These are phyloP conservation scores for Mesocricetus auratus DNA, from an alignment of 2,113 vertebrate species.

Conservation along the genomic window DNA sequence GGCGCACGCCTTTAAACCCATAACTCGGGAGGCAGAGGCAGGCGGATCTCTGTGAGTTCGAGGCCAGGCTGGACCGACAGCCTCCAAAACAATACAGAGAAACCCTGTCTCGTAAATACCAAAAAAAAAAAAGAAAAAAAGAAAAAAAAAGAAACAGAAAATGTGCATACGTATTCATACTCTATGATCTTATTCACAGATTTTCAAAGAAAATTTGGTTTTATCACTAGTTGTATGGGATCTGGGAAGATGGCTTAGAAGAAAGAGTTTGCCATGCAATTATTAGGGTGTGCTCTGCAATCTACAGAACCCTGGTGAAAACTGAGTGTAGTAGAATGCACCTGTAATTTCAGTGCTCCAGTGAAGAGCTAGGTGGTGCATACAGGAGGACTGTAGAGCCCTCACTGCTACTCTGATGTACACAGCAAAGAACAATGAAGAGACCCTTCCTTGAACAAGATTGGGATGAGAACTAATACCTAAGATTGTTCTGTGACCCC, in stretches of 20 bases:
- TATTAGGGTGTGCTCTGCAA: neutral
- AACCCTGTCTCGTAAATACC: too few species aligned
- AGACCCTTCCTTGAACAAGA: neutral
- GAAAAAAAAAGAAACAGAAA: too few species aligned
- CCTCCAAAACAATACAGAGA: too few species aligned
- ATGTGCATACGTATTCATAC: neutral
- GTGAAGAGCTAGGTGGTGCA: too few species aligned
- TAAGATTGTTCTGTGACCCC: neutral
- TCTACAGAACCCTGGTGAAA: too few species aligned
- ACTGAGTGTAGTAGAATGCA: accelerated
- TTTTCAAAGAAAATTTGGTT: neutral
- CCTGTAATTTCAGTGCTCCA: neutral
- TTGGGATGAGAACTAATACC: neutral
- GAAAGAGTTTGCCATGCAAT: neutral
- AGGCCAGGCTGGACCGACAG: too few species aligned
- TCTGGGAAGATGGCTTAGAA: neutral
- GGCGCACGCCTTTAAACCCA: too few species aligned
- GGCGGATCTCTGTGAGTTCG: too few species aligned
- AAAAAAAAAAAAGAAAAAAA: too few species aligned
- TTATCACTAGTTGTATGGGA: too few species aligned
- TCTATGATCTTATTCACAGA: neutral
- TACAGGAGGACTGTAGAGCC: neutral
- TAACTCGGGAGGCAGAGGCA: too few species aligned
- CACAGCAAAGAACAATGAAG: neutral
- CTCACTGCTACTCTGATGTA: neutral